A percentile compares a stretch with the other conserved stretches of the same genome.
Evolutionary conservation across 2,113 vertebrate species (phyloP).

Genomic region (Elephantulus edwardii): DNA sequence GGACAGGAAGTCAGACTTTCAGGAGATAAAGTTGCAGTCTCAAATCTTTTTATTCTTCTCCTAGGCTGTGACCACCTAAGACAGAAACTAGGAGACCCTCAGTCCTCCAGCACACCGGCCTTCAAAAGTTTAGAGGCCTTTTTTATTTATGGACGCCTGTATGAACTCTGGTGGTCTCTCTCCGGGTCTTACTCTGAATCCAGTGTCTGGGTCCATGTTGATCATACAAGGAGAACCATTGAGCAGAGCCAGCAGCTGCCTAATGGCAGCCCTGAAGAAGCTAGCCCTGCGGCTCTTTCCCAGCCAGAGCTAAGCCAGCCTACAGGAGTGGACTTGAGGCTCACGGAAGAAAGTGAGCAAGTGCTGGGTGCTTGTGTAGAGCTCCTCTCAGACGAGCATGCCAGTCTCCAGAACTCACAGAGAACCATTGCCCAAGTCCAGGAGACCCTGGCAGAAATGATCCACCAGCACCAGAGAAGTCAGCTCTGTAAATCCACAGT

Average conservation of each 20-base stretch:
- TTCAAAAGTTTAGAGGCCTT: constrained; percentile 89
- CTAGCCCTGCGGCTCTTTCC: not conserved
- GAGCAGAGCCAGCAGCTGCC: constrained; percentile 8
- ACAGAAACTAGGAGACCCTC: constrained; percentile 73
- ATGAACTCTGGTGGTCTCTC: constrained; percentile 91
- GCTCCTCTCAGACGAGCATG: constrained; percentile 90
- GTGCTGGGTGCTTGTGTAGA: constrained; percentile 76
- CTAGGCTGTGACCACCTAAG: constrained; percentile 83
- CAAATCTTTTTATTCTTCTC: constrained; percentile 48
- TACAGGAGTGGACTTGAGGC: not conserved
- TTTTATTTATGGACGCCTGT: constrained; percentile 87
- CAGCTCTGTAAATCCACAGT: constrained; percentile 73
- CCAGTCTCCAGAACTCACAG: constrained; percentile 86
- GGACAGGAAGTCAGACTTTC: not conserved
- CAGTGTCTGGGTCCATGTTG: constrained; percentile 4
- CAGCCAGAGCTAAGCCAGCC: not conserved
- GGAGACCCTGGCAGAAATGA: constrained; percentile 86
- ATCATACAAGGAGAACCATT: not conserved
- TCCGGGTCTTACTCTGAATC: constrained; percentile 18
- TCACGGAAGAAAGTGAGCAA: not conserved
- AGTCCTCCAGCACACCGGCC: constrained; percentile 79
- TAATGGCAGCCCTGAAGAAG: constrained; percentile 42
- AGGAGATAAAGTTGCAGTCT: not conserved
- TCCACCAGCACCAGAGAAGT: constrained; percentile 87
- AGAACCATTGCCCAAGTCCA: constrained; percentile 86